Percentiles rank a stretch among this genome's conserved stretches.
Evolutionary conservation across 2,888 invertebrate genomes (phyloP).

Genomic region (Xanthorhoe designata): DNA sequence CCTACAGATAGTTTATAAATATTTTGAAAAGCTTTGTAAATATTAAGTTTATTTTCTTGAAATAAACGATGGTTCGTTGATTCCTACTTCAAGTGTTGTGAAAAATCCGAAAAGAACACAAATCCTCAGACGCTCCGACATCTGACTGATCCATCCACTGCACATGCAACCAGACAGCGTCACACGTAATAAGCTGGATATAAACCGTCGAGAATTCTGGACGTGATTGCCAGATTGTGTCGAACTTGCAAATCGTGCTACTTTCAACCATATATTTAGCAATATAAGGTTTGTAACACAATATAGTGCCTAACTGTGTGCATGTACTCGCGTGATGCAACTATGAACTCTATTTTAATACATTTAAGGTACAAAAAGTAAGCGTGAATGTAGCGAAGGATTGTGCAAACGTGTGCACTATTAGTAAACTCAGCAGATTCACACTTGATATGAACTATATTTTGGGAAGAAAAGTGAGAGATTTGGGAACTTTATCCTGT

Average conservation of each 20-base stretch:
- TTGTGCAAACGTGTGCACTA: constrained; percentile 50
- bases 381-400: constrained; percentile 42
- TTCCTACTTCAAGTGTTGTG: not conserved
- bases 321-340: constrained; percentile 10
- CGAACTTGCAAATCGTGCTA: constrained; percentile 22
- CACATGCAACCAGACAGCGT: constrained; percentile 32
- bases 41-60: not conserved
- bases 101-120: constrained; percentile 4
- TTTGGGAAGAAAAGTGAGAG: constrained; percentile 12
- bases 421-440: constrained; percentile 39
- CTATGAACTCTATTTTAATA: constrained; percentile 17
- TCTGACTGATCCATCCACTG: constrained; percentile 21
- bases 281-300: not conserved
- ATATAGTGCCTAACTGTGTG: constrained; percentile 43
- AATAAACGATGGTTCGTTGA: not conserved
- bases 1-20: too few species aligned
- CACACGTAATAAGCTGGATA: constrained; percentile 50
- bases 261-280: constrained; percentile 7
- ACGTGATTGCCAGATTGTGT: constrained; percentile 45
- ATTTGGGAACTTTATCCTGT: constrained; percentile 1
- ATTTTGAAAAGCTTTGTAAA: not conserved
- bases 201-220: constrained; percentile 43
- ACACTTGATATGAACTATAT: constrained; percentile 34
- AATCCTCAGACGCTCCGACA: constrained; percentile 9
- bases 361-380: constrained; percentile 14